These are phyloP conservation scores for Hydraecia micacea DNA, from an alignment of 2,888 invertebrate species.

Conservation along the genomic window DNA sequence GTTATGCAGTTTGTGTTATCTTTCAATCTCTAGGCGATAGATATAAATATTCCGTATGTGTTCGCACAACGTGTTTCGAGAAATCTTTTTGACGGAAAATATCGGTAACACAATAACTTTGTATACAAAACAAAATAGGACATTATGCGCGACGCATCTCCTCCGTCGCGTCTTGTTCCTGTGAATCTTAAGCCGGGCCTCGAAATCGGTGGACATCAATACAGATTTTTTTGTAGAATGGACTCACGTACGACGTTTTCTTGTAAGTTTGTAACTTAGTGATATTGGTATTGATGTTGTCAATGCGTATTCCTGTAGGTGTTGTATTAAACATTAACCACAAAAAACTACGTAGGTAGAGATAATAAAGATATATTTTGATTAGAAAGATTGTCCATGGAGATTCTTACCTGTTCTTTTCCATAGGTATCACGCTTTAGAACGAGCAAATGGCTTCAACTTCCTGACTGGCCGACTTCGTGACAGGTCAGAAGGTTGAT, in stretches of 20 bases:
- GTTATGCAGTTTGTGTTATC: slow-evolving; percentile 62
- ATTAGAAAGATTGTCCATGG: neutral
- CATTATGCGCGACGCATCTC: slow-evolving; percentile 83
- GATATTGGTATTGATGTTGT: slow-evolving; percentile 35
- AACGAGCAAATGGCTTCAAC: neutral
- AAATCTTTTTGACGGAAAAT: slow-evolving; percentile 71
- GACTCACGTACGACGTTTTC: slow-evolving; percentile 39
- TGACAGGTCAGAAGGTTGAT: neutral
- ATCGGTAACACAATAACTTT: slow-evolving; percentile 77
- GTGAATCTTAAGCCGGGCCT: slow-evolving; percentile 73
- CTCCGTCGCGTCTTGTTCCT: slow-evolving; percentile 79
- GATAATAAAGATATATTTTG: neutral
- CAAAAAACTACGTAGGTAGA: neutral
- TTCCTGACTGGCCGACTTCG: no score
- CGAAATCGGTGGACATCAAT: slow-evolving; percentile 51
- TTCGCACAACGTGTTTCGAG: slow-evolving; percentile 65
- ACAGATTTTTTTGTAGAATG: slow-evolving; percentile 30
- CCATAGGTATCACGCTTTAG: neutral
- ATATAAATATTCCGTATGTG: slow-evolving; percentile 66
- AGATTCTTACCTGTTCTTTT: neutral
- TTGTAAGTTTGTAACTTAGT: slow-evolving; percentile 28
- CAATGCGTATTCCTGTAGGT: slow-evolving; percentile 5
- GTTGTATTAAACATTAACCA: slow-evolving; percentile 24
- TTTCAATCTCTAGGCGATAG: slow-evolving; percentile 63
- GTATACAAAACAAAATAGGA: slow-evolving; percentile 74